Evolutionary conservation across 2,888 invertebrate species (phyloP).

Genomic region (Lissocephala sabroskyi): DNA sequence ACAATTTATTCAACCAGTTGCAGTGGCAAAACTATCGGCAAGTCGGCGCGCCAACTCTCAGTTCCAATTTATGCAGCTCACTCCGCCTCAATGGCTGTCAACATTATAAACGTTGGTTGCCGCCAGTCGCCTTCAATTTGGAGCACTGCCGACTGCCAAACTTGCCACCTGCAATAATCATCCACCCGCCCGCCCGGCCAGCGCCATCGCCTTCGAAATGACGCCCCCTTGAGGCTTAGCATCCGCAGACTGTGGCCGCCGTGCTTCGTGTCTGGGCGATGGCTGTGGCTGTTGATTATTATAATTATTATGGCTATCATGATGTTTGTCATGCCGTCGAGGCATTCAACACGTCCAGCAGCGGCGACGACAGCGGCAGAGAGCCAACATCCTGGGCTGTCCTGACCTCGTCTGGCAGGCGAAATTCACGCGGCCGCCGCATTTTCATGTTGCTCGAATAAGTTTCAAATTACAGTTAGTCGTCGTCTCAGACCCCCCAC

Average conservation of each 20-base stretch:
- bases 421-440: conserved; percentile 33
- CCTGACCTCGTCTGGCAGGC: conserved; percentile 6
- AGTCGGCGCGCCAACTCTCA: conserved; percentile 10
- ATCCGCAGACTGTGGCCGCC: not conserved
- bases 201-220: no score
- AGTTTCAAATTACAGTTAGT: conserved; percentile 23
- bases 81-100: not conserved
- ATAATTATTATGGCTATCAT: conserved; percentile 36
- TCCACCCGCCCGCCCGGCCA: not conserved
- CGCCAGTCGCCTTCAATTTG: conserved; percentile 22
- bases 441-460: conserved; percentile 16
- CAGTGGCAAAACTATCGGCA: no score
- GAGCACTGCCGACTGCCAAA: not conserved
- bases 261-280: not conserved
- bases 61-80: no score
- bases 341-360: conserved; percentile 37
- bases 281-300: conserved; percentile 27
- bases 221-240: no score
- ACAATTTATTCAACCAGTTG: no score
- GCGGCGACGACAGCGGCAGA: not conserved
- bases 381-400: conserved; percentile 1
- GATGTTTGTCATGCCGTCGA: conserved; percentile 30
- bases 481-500: conserved; percentile 1
- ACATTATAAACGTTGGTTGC: not conserved
- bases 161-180: not conserved